A percentile compares a stretch with the other conserved stretches of the same genome.
Conservation (phyloP, 2,888 invertebrate genomes). For the Dorcus parallelipipedus region DNA sequence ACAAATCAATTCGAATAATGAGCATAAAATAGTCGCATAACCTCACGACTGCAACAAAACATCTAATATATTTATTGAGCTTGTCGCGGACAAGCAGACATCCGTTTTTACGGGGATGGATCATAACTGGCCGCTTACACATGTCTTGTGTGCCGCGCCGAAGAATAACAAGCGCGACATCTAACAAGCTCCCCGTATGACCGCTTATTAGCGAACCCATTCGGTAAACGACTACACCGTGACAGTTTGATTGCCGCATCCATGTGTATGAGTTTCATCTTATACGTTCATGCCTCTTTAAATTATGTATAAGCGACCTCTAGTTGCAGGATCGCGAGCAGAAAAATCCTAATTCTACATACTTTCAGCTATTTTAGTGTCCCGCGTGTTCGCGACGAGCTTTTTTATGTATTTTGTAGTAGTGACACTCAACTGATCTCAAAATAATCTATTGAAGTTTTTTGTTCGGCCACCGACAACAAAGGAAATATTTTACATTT, state of each 20-base stretch:
- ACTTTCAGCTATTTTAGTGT: background rate
- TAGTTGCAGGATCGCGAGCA: background rate
- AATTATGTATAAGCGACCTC: slow-evolving; percentile 15
- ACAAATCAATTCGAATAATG: slow-evolving; percentile 29
- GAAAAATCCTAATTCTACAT: slow-evolving; percentile 20
- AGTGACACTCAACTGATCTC: too few relatives aligned
- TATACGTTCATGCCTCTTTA: slow-evolving; percentile 7
- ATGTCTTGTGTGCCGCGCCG: slow-evolving; percentile 29
- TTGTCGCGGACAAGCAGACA: slow-evolving; percentile 33
- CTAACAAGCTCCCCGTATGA: slow-evolving; percentile 27
- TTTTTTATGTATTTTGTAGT: too few relatives aligned
- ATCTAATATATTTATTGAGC: slow-evolving; percentile 38
- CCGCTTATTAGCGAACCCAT: slow-evolving; percentile 36
- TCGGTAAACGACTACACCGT: slow-evolving; percentile 32
- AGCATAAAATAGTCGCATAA: slow-evolving; percentile 23
- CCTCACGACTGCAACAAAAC: slow-evolving; percentile 30
- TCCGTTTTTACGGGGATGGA: slow-evolving; percentile 33
- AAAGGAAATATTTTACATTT: slow-evolving; percentile 18
- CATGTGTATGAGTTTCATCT: slow-evolving; percentile 32
- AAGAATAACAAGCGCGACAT: slow-evolving; percentile 35
- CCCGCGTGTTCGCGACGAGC: too few relatives aligned
- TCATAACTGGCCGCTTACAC: slow-evolving; percentile 28
- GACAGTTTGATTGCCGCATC: slow-evolving; percentile 38
- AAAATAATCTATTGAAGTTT: slow-evolving; percentile 19
- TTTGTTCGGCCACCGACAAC: slow-evolving; percentile 15